Conservation (phyloP, 2,888 invertebrate genomes). For the Tenthredo livida region DNA sequence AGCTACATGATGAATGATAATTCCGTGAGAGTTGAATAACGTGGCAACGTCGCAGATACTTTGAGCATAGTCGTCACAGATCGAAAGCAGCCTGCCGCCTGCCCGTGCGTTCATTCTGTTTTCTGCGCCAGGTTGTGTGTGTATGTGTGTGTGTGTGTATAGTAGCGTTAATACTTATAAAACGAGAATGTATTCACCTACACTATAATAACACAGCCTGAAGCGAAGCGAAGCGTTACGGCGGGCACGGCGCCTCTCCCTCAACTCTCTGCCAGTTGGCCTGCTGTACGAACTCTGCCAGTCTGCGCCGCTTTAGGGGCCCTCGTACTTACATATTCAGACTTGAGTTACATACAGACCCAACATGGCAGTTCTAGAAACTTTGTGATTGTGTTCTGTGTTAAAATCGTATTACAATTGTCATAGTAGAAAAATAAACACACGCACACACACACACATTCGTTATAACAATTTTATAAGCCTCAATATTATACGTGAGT, state of each 20-base stretch:
- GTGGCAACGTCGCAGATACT: constrained; percentile 22
- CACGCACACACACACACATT: neutral
- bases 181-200: constrained; percentile 10
- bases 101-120: constrained; percentile 34
- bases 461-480: neutral
- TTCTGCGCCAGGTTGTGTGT: neutral
- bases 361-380: constrained; percentile 10
- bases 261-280: neutral
- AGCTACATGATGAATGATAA: neutral
- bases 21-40: neutral
- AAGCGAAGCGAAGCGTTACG: neutral
- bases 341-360: neutral
- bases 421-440: neutral
- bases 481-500: neutral
- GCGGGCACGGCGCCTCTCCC: neutral
- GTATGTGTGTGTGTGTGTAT: too few species aligned
- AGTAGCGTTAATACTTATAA: neutral
- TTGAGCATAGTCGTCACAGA: neutral
- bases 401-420: neutral
- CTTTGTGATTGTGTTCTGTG: neutral
- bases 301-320: neutral
- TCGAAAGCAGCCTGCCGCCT: constrained; percentile 4
- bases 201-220: neutral
- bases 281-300: neutral
- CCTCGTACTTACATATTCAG: neutral